Evolutionary conservation across 2,797 vertebrate species (phyloP).

Genomic region (Aulostomus chinensis): DNA sequence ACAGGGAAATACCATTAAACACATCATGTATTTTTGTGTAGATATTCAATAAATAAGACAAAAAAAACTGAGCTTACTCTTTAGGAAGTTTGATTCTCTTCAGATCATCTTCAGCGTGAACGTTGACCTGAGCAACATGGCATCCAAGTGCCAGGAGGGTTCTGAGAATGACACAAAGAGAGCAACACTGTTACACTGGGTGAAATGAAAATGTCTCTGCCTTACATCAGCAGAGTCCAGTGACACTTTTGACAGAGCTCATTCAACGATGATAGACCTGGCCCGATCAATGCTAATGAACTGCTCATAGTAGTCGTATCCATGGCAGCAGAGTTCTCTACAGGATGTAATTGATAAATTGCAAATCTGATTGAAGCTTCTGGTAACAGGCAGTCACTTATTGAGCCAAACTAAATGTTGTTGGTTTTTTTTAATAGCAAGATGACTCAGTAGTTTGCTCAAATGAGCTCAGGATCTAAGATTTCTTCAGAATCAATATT

Average conservation of each 20-base stretch:
- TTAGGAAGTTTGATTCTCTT: slow-evolving; percentile 97
- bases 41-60: neutral
- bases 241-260: slow-evolving; percentile 20
- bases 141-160: slow-evolving; percentile 95
- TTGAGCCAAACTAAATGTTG: slow-evolving; percentile 40
- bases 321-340: too few species aligned
- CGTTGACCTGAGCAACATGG: slow-evolving; percentile 90
- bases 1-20: too few species aligned
- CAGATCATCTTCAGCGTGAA: slow-evolving; percentile 92
- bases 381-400: slow-evolving; percentile 5
- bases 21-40: too few species aligned
- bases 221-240: slow-evolving; percentile 5
- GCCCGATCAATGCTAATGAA: slow-evolving; percentile 9
- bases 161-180: slow-evolving; percentile 66
- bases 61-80: slow-evolving; percentile 83
- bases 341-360: slow-evolving; percentile 10
- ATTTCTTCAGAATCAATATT: slow-evolving; percentile 56
- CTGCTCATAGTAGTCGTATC: too few species aligned
- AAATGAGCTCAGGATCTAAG: slow-evolving; percentile 33
- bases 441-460: slow-evolving; percentile 43
- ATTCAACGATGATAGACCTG: slow-evolving; percentile 26
- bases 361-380: slow-evolving; percentile 4
- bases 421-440: too few species aligned
- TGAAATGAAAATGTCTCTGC: slow-evolving; percentile 2
- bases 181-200: slow-evolving; percentile 1